Percentiles rank a stretch among this genome's conserved stretches.
Evolutionary conservation across 2,113 vertebrate genomes (phyloP).

Genomic region (Apteryx owenii): DNA sequence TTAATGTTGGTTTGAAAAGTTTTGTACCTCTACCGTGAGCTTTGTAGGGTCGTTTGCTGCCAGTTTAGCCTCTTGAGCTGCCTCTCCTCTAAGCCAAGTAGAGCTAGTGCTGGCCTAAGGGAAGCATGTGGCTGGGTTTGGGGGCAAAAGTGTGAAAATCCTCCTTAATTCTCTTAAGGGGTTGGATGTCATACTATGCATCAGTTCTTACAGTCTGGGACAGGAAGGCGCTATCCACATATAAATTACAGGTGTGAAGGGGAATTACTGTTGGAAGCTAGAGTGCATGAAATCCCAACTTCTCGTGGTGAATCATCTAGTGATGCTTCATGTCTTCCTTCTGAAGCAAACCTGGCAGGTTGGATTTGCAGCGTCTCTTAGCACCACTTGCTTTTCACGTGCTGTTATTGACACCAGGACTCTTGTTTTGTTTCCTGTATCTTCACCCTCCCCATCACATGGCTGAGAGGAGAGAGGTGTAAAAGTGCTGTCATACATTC

Average conservation of each 20-base stretch:
- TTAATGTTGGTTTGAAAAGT: background rate
- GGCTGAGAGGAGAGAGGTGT: background rate
- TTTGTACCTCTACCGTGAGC: background rate
- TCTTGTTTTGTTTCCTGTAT: background rate
- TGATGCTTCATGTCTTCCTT: background rate
- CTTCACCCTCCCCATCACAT: background rate
- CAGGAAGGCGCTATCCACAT: background rate
- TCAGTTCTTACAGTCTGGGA: background rate
- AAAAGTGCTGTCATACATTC: background rate
- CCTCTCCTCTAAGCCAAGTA: rapidly evolving
- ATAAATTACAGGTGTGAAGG: background rate
- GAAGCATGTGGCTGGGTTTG: rapidly evolving
- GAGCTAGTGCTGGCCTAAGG: background rate
- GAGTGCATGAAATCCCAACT: rapidly evolving
- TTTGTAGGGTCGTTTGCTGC: background rate
- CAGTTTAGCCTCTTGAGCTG: background rate
- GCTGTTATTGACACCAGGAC: background rate
- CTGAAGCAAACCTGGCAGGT: rapidly evolving
- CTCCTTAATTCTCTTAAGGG: background rate
- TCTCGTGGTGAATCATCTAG: rapidly evolving
- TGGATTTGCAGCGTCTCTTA: background rate
- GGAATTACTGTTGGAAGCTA: rapidly evolving
- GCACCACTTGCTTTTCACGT: rapidly evolving
- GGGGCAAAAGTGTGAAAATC: background rate
- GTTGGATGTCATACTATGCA: rapidly evolving